These are phyloP conservation scores for Eupithecia vulgata DNA, from an alignment of 2,888 invertebrate genomes.

Conservation along the genomic window DNA sequence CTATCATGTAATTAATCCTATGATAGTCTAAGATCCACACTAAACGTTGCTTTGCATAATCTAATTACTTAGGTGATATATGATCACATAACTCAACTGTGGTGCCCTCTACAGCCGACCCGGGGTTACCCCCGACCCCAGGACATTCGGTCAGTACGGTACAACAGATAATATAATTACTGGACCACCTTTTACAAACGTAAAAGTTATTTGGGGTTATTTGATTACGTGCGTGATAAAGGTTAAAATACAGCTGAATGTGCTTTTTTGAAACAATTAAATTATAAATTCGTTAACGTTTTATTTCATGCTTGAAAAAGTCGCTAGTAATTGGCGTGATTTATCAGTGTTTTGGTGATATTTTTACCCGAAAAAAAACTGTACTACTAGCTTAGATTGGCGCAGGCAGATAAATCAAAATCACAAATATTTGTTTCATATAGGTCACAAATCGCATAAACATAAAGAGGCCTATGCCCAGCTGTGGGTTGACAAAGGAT, in stretches of 20 bases:
- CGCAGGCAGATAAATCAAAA: too few relatives aligned
- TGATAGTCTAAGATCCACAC: constrained; percentile 8
- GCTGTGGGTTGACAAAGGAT: too few relatives aligned
- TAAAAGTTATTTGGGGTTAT: constrained; percentile 13
- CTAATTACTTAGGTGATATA: constrained; percentile 12
- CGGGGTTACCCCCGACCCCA: constrained; percentile 6
- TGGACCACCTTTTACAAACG: constrained; percentile 7
- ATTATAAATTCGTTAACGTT: background rate
- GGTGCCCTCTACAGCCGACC: constrained; percentile 4
- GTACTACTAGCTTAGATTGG: too few relatives aligned
- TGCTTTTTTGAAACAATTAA: background rate
- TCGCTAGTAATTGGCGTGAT: background rate
- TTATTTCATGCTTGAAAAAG: background rate
- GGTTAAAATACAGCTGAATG: constrained; percentile 7
- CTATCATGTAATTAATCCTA: constrained; percentile 8
- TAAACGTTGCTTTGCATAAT: constrained; percentile 16
- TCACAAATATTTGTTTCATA: too few relatives aligned
- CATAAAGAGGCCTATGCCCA: too few relatives aligned
- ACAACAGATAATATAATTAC: constrained; percentile 29
- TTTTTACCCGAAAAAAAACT: too few relatives aligned
- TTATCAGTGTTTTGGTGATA: background rate
- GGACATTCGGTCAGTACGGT: constrained; percentile 21
- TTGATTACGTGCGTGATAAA: constrained; percentile 13
- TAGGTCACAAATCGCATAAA: too few relatives aligned
- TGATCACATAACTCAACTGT: constrained; percentile 12